Percentiles rank a stretch among this genome's conserved stretches.
Evolutionary conservation across 1,140 invertebrate species (phyloP).

Genomic region (Atta texana): DNA sequence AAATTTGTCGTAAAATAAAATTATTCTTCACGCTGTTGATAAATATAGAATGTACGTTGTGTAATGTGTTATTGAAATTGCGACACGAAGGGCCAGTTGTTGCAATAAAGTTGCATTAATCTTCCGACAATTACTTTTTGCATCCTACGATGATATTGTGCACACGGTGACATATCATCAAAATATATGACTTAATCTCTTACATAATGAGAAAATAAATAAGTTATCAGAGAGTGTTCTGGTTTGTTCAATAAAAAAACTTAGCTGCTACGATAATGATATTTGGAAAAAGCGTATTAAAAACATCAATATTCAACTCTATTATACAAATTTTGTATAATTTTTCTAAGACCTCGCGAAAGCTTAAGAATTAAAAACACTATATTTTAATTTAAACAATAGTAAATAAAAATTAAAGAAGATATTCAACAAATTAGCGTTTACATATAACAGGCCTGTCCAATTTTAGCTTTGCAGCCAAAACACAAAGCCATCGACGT

Average conservation of each 20-base stretch:
- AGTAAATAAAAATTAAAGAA: too few species aligned
- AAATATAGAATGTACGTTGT: slow-evolving; percentile 20
- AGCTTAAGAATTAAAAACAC: not conserved
- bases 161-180: slow-evolving; percentile 1
- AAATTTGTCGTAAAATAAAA: slow-evolving; percentile 5
- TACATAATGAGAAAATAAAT: slow-evolving; percentile 19
- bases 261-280: not conserved
- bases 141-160: slow-evolving; percentile 2
- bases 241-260: not conserved
- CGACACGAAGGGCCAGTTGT: slow-evolving; percentile 6
- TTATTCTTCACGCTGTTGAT: not conserved
- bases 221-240: not conserved
- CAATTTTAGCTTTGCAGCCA: too few species aligned
- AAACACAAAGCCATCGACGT: too few species aligned
- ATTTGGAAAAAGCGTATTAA: not conserved
- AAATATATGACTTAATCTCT: slow-evolving; percentile 56
- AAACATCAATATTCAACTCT: not conserved
- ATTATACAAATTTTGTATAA: not conserved
- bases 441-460: too few species aligned
- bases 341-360: not conserved
- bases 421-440: too few species aligned
- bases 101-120: slow-evolving; percentile 42
- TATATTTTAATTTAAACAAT: not conserved
- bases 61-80: slow-evolving; percentile 32
- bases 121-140: slow-evolving; percentile 11